Base-by-base conservation (phyloP, 2,113 vertebrate species). In the Lagopus leucura region DNA sequence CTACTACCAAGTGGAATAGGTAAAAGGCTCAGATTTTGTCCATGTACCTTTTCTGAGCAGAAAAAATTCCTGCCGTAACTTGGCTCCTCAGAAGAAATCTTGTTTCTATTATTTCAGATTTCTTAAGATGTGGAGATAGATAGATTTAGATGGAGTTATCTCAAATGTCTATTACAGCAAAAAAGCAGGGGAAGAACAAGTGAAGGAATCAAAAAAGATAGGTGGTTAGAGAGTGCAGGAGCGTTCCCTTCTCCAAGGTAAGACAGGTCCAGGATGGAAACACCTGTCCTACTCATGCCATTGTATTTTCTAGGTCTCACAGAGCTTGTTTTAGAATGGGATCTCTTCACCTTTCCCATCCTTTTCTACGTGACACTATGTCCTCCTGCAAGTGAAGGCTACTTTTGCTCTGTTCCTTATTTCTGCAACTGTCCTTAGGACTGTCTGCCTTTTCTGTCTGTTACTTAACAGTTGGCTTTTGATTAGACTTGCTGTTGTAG, bases 401-500 rank as follows among this genome's bases (percentile, higher is more conserved):
- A 28, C 12, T 61, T 85, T 66, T 74, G 15, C 57, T 82, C 55
- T 55, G 4, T 60, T 85, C 9, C 11, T 30, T 57, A 57, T 57
- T 64, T 22, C 63, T 47, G 38, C 2, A 36, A 19, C 54, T 19
- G 32, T 66, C 36, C n/a, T 55, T 21, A 17, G 11, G 76, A 17
- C n/a, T 89, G 48, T 32, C 47, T 90, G 36, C 21, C 1, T 76
- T 91, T 95, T 92, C 76, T 63, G 36, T 71, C 38, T 77, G 34
- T 43, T 70, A 42, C 67, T 91, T 83, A 93, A 82, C 60, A 94
- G 55, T 70, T 86, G 85, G 75, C 65, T 96, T 94, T 90, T 90
- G 74, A 96, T 92, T 82, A 90, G 94, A 77, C 67, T 89, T 84
- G 88, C 84, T 95, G 3, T 73, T 83, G 83, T 86, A 95, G 72